Evolutionary conservation across 2,888 invertebrate species (phyloP).

Genomic region (Gastrophysa polygoni): DNA sequence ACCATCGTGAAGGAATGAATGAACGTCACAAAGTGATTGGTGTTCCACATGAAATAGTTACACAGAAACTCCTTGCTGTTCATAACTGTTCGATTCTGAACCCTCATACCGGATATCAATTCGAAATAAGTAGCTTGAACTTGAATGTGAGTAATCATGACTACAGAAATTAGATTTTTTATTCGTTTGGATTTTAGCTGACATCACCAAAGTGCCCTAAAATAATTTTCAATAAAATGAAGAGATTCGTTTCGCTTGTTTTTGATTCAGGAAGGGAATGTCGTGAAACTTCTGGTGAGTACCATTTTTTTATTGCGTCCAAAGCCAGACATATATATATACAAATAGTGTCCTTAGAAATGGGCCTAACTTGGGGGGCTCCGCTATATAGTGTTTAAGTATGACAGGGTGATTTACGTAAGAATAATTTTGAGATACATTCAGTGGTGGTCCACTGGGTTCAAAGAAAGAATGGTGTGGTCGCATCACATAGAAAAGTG

Average conservation of each 20-base stretch:
- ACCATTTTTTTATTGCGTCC: too few relatives aligned
- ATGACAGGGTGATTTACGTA: too few relatives aligned
- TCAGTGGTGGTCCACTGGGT: too few relatives aligned
- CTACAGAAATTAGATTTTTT: neutral
- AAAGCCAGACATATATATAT: too few relatives aligned
- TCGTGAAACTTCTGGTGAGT: neutral
- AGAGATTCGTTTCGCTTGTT: neutral
- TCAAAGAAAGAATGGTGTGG: too few relatives aligned
- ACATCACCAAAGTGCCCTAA: conserved; percentile 3
- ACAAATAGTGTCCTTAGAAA: too few relatives aligned
- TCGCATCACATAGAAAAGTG: too few relatives aligned
- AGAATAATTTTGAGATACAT: too few relatives aligned
- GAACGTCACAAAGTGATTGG: neutral
- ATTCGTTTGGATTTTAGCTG: conserved; percentile 5
- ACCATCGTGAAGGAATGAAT: neutral
- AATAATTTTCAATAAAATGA: conserved; percentile 2
- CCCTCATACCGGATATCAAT: conserved; percentile 1
- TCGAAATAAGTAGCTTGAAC: conserved; percentile 7
- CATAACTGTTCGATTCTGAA: conserved; percentile 6
- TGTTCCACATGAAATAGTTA: neutral
- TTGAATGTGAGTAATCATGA: neutral
- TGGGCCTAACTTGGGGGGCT: too few relatives aligned
- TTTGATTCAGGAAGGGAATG: neutral
- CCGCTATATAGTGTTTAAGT: too few relatives aligned
- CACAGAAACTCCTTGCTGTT: neutral